A percentile compares a stretch with the other conserved stretches of the same genome.
phyloP scores from a whole-genome alignment of 1,140 invertebrate genomes.

The Zophobas atratus region DNA sequence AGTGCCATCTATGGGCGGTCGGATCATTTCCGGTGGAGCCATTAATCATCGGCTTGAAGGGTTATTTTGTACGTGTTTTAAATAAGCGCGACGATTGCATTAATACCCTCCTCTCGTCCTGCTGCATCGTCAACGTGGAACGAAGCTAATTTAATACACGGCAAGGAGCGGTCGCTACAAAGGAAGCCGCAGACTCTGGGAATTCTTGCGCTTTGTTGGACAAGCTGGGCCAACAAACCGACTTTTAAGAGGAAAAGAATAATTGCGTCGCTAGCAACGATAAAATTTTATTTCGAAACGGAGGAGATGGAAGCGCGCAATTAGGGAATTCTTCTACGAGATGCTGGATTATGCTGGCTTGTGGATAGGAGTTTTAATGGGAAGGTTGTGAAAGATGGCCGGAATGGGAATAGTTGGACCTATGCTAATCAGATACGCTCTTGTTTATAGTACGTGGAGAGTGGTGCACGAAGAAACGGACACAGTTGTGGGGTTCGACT shows the following conservation, averaged over 20 bases:
- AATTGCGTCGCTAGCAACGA: not conserved
- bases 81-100: constrained; percentile 39
- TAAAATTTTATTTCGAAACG: not conserved
- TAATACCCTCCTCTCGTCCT: constrained; percentile 20
- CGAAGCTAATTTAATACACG: constrained; percentile 1
- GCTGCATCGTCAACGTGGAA: not conserved
- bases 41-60: constrained; percentile 45
- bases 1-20: constrained; percentile 19
- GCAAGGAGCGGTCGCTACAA: not conserved
- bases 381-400: no score
- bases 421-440: no score
- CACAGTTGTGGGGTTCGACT: no score
- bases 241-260: not conserved
- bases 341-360: not conserved
- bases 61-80: constrained; percentile 49
- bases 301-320: not conserved
- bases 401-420: no score
- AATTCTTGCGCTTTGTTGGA: constrained; percentile 1
- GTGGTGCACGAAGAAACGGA: no score
- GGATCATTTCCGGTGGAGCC: constrained; percentile 37
- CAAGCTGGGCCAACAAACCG: not conserved
- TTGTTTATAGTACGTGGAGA: no score
- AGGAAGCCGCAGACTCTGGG: not conserved
- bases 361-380: not conserved
- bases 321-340: not conserved